Evolutionary conservation across 2,797 vertebrate species (phyloP).

Genomic region (Crocodylus rhombifer): DNA sequence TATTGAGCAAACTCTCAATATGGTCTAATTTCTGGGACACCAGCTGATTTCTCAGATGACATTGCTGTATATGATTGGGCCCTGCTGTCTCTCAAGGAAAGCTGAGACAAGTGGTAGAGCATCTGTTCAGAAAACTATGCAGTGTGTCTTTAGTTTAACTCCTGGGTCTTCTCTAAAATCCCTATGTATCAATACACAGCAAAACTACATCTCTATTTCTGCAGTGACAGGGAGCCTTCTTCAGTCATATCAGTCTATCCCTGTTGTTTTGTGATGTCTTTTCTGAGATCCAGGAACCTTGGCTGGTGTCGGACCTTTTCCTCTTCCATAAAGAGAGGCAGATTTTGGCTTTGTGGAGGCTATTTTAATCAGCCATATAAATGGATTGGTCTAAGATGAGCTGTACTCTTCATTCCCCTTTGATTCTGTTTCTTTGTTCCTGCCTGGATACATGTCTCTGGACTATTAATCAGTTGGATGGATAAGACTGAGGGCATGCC

Average conservation of each 20-base stretch:
- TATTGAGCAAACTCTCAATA: not conserved
- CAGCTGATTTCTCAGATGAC: not conserved
- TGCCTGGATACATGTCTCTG: not conserved
- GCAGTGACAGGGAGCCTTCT: not conserved
- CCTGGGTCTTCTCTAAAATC: not conserved
- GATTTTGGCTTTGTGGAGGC: not conserved
- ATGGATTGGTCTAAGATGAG: not conserved
- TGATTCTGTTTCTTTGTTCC: not conserved
- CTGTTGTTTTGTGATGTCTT: not conserved
- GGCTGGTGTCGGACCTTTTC: not conserved
- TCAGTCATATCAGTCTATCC: not conserved
- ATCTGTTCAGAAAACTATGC: not conserved
- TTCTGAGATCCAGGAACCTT: rapidly evolving
- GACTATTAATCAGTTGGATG: not conserved
- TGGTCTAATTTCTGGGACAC: not conserved
- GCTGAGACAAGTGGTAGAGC: not conserved
- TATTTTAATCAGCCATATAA: not conserved
- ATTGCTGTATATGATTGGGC: not conserved
- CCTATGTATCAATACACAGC: not conserved
- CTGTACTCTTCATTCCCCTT: not conserved
- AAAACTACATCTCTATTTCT: not conserved
- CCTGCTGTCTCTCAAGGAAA: not conserved
- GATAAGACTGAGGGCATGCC: too few species aligned
- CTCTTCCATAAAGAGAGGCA: not conserved
- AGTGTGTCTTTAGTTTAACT: not conserved